phyloP scores from a whole-genome alignment of 1,140 invertebrate species.

The Pseudachorutes palmiensis region DNA sequence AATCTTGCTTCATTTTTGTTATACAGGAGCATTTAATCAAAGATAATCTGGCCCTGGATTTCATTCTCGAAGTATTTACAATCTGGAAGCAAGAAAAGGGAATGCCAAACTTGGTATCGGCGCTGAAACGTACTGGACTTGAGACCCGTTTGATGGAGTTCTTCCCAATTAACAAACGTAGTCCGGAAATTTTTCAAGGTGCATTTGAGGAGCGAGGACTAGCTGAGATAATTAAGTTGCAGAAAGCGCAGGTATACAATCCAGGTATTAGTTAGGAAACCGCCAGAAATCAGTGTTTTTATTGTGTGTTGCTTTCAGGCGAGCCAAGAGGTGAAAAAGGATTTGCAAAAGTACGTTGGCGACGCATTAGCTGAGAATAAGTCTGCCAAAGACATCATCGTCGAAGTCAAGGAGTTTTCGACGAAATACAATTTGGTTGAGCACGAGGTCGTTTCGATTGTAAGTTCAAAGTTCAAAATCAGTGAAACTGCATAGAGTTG shows the following conservation, averaged over 20 bases:
- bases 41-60: constrained; percentile 86
- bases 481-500: constrained; percentile 29
- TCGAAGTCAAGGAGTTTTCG: constrained; percentile 76
- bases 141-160: constrained; percentile 87
- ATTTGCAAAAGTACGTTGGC: constrained; percentile 63
- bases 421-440: constrained; percentile 70
- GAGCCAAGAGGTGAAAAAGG: constrained; percentile 73
- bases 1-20: constrained; percentile 26
- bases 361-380: constrained; percentile 76
- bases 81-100: constrained; percentile 88
- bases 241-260: constrained; percentile 62
- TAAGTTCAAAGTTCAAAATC: constrained; percentile 40
- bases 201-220: constrained; percentile 78
- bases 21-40: constrained; percentile 81
- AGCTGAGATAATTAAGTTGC: constrained; percentile 76
- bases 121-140: constrained; percentile 78
- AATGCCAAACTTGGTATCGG: constrained; percentile 69
- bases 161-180: constrained; percentile 84
- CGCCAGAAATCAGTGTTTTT: too few relatives aligned
- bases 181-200: constrained; percentile 74
- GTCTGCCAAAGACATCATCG: constrained; percentile 68
- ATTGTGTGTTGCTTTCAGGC: constrained; percentile 45
- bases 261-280: neutral
- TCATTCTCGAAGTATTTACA: constrained; percentile 81
- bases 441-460: constrained; percentile 68